These are phyloP conservation scores for Anodontia alba DNA, from an alignment of 2,888 invertebrate genomes.

Conservation along the genomic window DNA sequence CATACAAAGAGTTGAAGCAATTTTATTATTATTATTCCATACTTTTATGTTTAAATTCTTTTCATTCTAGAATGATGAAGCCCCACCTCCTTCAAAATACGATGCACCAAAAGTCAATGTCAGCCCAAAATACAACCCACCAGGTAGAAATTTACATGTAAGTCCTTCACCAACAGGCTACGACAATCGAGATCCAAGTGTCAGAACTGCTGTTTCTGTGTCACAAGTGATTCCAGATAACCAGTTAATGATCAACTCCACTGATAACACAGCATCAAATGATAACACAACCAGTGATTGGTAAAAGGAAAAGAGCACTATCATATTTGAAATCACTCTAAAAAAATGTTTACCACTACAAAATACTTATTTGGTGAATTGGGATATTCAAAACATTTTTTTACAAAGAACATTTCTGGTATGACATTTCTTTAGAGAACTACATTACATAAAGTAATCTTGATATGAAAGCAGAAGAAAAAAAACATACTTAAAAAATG, in stretches of 20 bases:
- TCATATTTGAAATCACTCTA: too few species aligned
- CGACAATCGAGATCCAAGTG: not conserved
- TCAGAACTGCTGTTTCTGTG: not conserved
- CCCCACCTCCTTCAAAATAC: constrained; percentile 42
- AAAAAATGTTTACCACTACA: too few species aligned
- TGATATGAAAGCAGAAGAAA: too few species aligned
- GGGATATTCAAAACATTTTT: too few species aligned
- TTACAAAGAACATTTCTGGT: too few species aligned
- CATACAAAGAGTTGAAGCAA: too few species aligned
- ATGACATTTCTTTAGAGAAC: too few species aligned
- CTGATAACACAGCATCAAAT: not conserved
- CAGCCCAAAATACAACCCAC: not conserved
- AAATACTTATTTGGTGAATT: too few species aligned
- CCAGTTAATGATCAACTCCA: not conserved
- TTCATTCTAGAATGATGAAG: constrained; percentile 31
- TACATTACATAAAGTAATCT: too few species aligned
- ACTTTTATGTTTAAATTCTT: too few species aligned
- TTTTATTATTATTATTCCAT: too few species aligned
- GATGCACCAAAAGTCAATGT: not conserved
- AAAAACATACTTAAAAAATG: too few species aligned
- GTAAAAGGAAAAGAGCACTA: not conserved
- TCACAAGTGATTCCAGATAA: not conserved
- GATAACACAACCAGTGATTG: not conserved
- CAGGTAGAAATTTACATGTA: not conserved
- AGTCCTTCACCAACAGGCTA: not conserved